Evolutionary conservation across 2,797 vertebrate species (phyloP).

Genomic region (Syndactyla subalaris): DNA sequence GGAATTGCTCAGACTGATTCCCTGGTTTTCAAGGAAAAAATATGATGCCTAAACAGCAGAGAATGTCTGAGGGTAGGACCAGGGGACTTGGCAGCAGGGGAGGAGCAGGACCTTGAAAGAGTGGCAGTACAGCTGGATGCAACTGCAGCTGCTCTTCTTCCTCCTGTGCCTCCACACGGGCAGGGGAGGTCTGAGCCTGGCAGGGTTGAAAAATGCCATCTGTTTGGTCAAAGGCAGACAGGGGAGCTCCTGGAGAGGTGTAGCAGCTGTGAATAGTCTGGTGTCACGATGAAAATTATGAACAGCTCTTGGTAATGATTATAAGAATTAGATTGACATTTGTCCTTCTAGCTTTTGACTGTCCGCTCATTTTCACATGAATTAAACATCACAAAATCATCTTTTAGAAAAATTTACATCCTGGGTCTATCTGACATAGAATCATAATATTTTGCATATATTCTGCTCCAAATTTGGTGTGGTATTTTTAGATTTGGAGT

Average conservation of each 20-base stretch:
- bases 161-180: rapidly evolving
- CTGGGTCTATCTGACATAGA: background rate
- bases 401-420: background rate
- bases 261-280: rapidly evolving
- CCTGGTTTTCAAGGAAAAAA: background rate
- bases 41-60: background rate
- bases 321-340: background rate
- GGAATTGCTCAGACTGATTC: background rate
- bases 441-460: background rate
- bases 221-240: background rate
- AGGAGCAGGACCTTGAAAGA: background rate
- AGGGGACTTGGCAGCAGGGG: background rate
- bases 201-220: background rate
- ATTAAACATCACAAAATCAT: background rate
- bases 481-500: background rate
- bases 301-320: background rate
- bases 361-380: background rate
- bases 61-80: background rate
- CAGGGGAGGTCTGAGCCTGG: background rate
- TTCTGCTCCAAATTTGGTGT: background rate
- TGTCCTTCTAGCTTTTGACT: background rate
- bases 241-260: background rate
- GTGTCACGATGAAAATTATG: background rate
- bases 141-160: background rate
- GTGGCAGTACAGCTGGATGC: background rate